Conservation (phyloP, 2,113 vertebrate species). For the Cebidichthys violaceus region DNA sequence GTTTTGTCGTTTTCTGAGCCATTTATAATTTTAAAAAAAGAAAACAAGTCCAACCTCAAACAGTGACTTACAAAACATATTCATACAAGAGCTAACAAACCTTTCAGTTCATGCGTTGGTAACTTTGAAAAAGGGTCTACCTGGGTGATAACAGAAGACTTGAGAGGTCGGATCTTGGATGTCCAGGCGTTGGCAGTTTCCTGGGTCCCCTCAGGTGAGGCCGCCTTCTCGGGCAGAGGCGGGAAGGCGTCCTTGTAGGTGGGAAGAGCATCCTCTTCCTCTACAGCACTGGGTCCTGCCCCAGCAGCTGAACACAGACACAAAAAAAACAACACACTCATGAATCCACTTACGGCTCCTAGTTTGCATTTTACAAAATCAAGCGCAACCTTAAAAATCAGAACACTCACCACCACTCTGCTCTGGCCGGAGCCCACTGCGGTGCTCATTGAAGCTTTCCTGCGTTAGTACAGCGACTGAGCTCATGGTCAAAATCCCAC, state of each 20-base stretch:
- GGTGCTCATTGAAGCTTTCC: slow-evolving; percentile 99
- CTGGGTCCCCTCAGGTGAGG: slow-evolving; percentile 89
- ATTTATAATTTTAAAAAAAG: too few relatives aligned
- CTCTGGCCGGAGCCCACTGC: slow-evolving; percentile 94
- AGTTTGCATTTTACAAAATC: background rate
- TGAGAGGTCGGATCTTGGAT: slow-evolving; percentile 94
- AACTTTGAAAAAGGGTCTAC: slow-evolving; percentile 70
- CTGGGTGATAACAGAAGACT: slow-evolving; percentile 99
- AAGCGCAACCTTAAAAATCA: background rate
- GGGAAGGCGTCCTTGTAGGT: slow-evolving; percentile 99
- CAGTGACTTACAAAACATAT: background rate
- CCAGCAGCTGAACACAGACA: slow-evolving; percentile 61
- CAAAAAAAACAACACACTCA: background rate
- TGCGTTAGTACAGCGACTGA: slow-evolving; percentile 99
- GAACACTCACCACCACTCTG: slow-evolving; percentile 88
- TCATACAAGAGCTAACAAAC: background rate
- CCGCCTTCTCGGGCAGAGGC: slow-evolving; percentile 96
- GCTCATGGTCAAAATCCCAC: slow-evolving; percentile 97
- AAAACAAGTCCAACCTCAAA: background rate
- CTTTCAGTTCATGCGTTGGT: too few relatives aligned
- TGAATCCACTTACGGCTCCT: background rate
- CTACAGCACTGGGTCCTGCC: slow-evolving; percentile 88
- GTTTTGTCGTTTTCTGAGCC: too few relatives aligned
- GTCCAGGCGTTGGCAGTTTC: slow-evolving; percentile 94
- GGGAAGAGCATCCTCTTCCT: slow-evolving; percentile 95